Percentiles rank a stretch among this genome's conserved stretches.
Evolutionary conservation across 2,888 invertebrate genomes (phyloP).

Genomic region (Isoperla grammatica): DNA sequence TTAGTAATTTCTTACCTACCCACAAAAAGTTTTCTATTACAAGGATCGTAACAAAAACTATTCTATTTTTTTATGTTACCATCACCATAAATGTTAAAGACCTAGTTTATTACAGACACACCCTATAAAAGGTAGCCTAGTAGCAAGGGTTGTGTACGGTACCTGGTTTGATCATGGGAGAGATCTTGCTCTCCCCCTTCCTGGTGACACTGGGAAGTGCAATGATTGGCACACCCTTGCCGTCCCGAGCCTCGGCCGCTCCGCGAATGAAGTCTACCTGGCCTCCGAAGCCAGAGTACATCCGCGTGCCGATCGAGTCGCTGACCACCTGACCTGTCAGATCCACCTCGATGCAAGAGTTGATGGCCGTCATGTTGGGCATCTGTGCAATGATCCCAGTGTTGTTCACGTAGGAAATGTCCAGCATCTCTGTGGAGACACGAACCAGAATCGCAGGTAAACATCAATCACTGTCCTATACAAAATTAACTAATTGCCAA

Average conservation of each 20-base stretch:
- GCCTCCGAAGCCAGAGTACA: conserved; percentile 82
- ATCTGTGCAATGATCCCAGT: conserved; percentile 74
- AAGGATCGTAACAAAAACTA: too few relatives aligned
- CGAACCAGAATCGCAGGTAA: not conserved
- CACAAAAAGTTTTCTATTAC: too few relatives aligned
- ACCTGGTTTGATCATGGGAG: conserved; percentile 76
- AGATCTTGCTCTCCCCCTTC: conserved; percentile 78
- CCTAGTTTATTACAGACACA: too few relatives aligned
- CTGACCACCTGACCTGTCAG: conserved; percentile 89
- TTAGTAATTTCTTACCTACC: too few relatives aligned
- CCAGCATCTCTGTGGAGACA: conserved; percentile 69
- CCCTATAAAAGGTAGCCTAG: too few relatives aligned
- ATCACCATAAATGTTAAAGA: too few relatives aligned
- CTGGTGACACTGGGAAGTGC: conserved; percentile 77
- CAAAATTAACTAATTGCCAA: too few relatives aligned
- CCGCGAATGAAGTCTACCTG: conserved; percentile 94
- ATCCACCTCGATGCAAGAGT: conserved; percentile 93
- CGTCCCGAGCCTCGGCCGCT: conserved; percentile 78
- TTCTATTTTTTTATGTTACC: too few relatives aligned
- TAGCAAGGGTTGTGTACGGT: not conserved
- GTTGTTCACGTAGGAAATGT: conserved; percentile 84
- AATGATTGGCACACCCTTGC: conserved; percentile 85
- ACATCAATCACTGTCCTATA: not conserved
- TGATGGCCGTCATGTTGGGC: conserved; percentile 92
- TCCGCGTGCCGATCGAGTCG: conserved; percentile 81